These are phyloP conservation scores for Sarcophaga caerulescens DNA, from an alignment of 2,888 invertebrate genomes.

Conservation along the genomic window DNA sequence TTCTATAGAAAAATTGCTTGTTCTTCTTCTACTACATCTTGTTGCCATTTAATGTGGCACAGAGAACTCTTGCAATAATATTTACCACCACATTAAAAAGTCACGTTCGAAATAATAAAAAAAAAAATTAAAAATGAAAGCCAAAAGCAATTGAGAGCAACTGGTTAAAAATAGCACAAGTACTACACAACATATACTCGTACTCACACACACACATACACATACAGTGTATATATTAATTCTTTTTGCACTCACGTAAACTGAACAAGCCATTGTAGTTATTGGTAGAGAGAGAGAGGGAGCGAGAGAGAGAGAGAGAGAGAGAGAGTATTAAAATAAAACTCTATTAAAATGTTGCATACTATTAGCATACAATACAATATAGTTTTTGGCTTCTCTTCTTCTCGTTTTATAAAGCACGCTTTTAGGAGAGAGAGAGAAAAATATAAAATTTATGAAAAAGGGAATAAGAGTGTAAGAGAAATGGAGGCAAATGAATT, in stretches of 20 bases:
- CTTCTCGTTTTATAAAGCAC: slow-evolving; percentile 2
- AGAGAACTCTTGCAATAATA: slow-evolving; percentile 35
- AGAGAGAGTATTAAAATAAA: background rate
- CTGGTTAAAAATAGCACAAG: slow-evolving; percentile 45
- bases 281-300: no score
- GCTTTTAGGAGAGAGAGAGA: slow-evolving; percentile 11
- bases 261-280: background rate
- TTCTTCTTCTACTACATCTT: background rate
- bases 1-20: slow-evolving; percentile 1
- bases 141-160: slow-evolving; percentile 63
- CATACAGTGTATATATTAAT: background rate
- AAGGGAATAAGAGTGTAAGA: background rate
- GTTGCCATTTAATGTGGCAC: background rate
- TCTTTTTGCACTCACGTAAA: background rate
- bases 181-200: background rate
- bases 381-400: background rate
- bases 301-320: no score
- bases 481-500: background rate
- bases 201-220: background rate
- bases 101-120: slow-evolving; percentile 50
- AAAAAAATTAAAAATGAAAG: background rate
- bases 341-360: slow-evolving; percentile 49
- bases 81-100: slow-evolving; percentile 62
- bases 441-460: background rate
- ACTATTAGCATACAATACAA: slow-evolving; percentile 26